Conservation (phyloP, 2,888 invertebrate genomes). For the Lottia gigantea region DNA sequence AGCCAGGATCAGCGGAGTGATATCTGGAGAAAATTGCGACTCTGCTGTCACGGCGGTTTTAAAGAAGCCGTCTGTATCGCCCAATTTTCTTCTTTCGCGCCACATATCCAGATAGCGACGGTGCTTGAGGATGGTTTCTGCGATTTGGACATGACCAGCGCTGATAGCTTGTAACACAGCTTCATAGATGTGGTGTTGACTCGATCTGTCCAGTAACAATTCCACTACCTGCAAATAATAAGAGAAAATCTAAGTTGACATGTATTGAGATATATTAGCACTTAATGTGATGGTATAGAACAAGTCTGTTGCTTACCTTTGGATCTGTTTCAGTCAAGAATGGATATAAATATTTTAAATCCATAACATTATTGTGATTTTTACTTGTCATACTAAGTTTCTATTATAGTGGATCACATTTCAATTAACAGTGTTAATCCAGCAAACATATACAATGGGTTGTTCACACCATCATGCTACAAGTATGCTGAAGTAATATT, state of each 20-base stretch:
- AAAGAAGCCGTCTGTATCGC: constrained; percentile 51
- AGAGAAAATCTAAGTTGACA: too few species aligned
- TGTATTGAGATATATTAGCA: too few species aligned
- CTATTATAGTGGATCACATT: too few species aligned
- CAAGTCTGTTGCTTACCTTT: neutral
- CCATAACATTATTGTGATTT: neutral
- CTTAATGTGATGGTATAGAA: too few species aligned
- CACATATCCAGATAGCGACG: constrained; percentile 61
- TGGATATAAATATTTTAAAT: neutral
- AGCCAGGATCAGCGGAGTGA: constrained; percentile 63
- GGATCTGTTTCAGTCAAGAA: neutral
- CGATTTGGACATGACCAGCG: constrained; percentile 66
- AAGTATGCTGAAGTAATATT: too few species aligned
- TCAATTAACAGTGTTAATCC: too few species aligned
- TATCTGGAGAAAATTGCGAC: constrained; percentile 63
- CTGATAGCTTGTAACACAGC: constrained; percentile 64
- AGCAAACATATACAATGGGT: too few species aligned
- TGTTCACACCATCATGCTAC: too few species aligned
- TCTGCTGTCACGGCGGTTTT: constrained; percentile 55
- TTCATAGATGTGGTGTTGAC: constrained; percentile 62
- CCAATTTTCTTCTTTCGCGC: constrained; percentile 51
- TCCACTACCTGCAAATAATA: constrained; percentile 55
- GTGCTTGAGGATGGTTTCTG: constrained; percentile 65
- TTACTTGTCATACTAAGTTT: too few species aligned
- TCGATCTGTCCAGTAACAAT: constrained; percentile 58